Conservation (phyloP, 2,113 vertebrate genomes). For the Ophiodon elongatus region DNA sequence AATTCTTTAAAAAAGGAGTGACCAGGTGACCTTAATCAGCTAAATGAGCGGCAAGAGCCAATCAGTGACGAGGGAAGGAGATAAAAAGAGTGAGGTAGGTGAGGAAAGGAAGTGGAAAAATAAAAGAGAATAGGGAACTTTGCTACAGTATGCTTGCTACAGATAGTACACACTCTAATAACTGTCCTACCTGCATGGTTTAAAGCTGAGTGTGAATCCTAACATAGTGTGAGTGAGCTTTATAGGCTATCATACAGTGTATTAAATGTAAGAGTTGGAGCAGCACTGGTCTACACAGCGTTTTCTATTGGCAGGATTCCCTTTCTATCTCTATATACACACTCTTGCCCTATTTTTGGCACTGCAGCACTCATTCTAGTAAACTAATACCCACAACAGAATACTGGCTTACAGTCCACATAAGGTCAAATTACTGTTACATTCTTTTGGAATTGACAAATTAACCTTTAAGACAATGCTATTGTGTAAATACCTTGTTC, state of each 20-base stretch:
- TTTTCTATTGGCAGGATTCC: slow-evolving; percentile 23
- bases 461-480: neutral
- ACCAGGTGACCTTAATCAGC: neutral
- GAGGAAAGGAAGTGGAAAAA: neutral
- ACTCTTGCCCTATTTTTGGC: slow-evolving; percentile 41
- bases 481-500: neutral
- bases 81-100: neutral
- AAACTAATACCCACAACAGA: slow-evolving; percentile 27
- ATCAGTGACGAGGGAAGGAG: neutral
- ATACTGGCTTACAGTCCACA: slow-evolving; percentile 31
- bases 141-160: neutral
- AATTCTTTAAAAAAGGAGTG: neutral
- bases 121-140: neutral
- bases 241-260: neutral
- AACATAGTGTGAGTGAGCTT: neutral
- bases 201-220: slow-evolving; percentile 5
- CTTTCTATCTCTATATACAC: neutral
- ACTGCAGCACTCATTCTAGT: neutral
- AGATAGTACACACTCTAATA: neutral
- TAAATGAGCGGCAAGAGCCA: neutral
- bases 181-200: neutral
- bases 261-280: neutral
- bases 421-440: slow-evolving; percentile 28
- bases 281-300: neutral
- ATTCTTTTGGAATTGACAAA: slow-evolving; percentile 17